phyloP scores from a whole-genome alignment of 2,797 vertebrate genomes.

The Sylvia borin region DNA sequence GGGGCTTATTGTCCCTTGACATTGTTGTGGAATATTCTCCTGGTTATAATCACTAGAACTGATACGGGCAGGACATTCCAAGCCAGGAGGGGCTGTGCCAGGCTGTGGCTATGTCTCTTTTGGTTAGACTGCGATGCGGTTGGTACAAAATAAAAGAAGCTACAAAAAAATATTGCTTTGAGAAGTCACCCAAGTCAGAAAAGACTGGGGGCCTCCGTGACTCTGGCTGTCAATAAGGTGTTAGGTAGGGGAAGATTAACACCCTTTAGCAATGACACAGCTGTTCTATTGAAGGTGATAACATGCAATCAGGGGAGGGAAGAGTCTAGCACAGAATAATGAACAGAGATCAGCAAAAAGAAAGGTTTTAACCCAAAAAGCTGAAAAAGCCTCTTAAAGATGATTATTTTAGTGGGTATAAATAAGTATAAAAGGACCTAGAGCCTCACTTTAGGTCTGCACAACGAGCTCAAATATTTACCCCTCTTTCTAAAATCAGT shows the following conservation, averaged over 20 bases:
- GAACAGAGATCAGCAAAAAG: conserved; percentile 10
- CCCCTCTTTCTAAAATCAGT: conserved; percentile 3
- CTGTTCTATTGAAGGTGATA: conserved; percentile 71
- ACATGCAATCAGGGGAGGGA: conserved; percentile 52
- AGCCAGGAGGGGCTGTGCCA: background rate
- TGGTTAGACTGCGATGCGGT: background rate
- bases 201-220: conserved; percentile 45
- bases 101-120: background rate
- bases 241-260: conserved; percentile 63
- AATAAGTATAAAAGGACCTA: background rate
- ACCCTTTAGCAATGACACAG: conserved; percentile 70
- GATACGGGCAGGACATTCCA: background rate
- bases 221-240: conserved; percentile 68
- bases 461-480: conserved; percentile 27
- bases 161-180: conserved; percentile 31
- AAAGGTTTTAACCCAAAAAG: conserved; percentile 20
- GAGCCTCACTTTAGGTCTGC: background rate
- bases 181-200: conserved; percentile 54
- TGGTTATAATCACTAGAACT: background rate
- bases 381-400: background rate
- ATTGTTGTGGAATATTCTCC: background rate
- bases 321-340: conserved; percentile 39
- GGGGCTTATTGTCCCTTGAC: background rate
- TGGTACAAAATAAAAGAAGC: conserved; percentile 22
- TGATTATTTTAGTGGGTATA: conserved; percentile 9